A percentile compares a stretch with the other conserved stretches of the same genome.
phyloP scores from a whole-genome alignment of 2,113 vertebrate species.

The Phalacrocorax aristotelis region DNA sequence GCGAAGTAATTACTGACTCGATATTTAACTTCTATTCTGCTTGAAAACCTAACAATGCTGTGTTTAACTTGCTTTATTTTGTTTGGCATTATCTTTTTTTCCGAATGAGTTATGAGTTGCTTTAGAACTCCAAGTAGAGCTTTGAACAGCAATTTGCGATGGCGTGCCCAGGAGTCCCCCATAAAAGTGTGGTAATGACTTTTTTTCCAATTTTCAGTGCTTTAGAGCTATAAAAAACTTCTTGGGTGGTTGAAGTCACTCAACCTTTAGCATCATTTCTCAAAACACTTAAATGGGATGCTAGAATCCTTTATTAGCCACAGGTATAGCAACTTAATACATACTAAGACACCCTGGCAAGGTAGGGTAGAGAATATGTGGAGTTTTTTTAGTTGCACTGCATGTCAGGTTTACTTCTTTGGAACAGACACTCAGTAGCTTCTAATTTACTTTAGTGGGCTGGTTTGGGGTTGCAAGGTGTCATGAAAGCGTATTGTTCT shows the following conservation, averaged over 20 bases:
- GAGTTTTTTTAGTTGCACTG: not conserved
- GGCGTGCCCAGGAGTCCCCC: not conserved
- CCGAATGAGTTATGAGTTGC: not conserved
- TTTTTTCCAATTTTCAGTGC: not conserved
- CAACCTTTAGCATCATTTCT: not conserved
- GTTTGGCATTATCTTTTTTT: conserved; percentile 14
- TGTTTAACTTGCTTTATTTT: conserved; percentile 2
- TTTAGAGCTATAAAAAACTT: not conserved
- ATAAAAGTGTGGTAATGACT: not conserved
- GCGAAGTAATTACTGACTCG: not conserved
- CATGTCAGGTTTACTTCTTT: not conserved
- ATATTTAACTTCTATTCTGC: not conserved
- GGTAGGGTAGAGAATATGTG: not conserved
- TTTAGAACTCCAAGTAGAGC: not conserved
- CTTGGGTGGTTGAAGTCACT: not conserved
- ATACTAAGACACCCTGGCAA: not conserved
- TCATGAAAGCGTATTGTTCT: not conserved
- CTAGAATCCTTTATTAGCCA: not conserved
- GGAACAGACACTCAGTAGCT: not conserved
- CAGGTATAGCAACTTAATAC: not conserved
- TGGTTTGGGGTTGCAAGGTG: not conserved
- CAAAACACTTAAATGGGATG: not conserved
- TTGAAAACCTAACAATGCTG: not conserved
- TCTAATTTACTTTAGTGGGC: not conserved
- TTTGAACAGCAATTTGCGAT: not conserved